These are phyloP conservation scores for Lepidotrigona ventralis DNA, from an alignment of 1,140 invertebrate genomes.

Conservation along the genomic window DNA sequence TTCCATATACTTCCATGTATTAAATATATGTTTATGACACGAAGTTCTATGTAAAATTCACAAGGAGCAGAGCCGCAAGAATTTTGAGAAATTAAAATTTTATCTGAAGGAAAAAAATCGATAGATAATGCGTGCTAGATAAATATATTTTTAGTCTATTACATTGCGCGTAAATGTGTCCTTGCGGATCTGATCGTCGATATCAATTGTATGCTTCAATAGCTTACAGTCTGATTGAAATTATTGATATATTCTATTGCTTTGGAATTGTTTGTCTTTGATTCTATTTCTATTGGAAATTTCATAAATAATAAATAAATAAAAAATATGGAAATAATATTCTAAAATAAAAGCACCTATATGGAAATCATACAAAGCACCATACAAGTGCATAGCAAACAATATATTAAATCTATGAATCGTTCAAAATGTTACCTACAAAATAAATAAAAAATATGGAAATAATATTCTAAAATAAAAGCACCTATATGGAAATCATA, in stretches of 20 bases:
- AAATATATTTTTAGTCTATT: constrained; percentile 15
- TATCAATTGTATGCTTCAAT: constrained; percentile 24
- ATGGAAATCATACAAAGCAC: constrained; percentile 50
- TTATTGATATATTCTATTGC: not conserved
- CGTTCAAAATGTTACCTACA: constrained; percentile 24
- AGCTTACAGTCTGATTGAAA: constrained; percentile 8
- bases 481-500: constrained; percentile 44
- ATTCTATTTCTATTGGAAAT: not conserved
- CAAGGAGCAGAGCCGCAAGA: constrained; percentile 18
- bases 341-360: constrained; percentile 37
- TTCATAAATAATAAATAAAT: constrained; percentile 16
- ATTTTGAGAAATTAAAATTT: not conserved
- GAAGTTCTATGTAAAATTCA: constrained; percentile 8
- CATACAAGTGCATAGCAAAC: constrained; percentile 47
- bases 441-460: constrained; percentile 24
- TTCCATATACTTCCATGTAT: not conserved
- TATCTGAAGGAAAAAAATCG: not conserved
- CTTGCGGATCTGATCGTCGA: constrained; percentile 18
- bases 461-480: constrained; percentile 13
- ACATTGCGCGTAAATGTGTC: not conserved
- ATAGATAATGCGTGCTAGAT: not conserved
- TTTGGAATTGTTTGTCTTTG: not conserved
- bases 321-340: constrained; percentile 6
- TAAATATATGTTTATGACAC: not conserved
- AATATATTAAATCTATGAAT: constrained; percentile 48